Conservation (phyloP, 2,113 vertebrate species). For the Pterocles burchelli region DNA sequence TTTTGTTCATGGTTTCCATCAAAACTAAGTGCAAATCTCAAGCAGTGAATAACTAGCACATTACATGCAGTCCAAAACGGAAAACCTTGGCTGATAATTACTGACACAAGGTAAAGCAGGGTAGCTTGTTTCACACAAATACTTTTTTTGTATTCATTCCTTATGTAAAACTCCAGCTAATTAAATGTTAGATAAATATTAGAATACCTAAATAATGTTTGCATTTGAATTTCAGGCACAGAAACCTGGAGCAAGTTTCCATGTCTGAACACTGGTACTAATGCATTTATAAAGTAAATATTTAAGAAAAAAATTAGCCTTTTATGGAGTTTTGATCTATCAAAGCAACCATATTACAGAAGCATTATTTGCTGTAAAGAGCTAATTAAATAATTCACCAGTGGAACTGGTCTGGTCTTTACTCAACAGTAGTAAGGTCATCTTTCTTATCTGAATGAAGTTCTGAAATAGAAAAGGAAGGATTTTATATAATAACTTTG, state of each 20-base stretch:
- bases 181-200: neutral
- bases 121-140: neutral
- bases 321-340: neutral
- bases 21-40: neutral
- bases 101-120: neutral
- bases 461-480: neutral
- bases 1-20: neutral
- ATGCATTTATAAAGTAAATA: conserved; percentile 6
- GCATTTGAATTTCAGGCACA: neutral
- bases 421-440: neutral
- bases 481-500: neutral
- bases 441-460: neutral
- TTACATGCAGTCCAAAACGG: neutral
- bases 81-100: neutral
- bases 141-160: neutral
- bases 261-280: neutral
- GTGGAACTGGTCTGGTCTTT: neutral
- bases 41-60: neutral
- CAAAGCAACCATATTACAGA: neutral
- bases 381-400: neutral
- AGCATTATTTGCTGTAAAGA: neutral
- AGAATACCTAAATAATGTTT: neutral
- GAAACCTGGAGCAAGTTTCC: neutral
- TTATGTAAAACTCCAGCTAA: neutral
- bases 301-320: neutral